Evolutionary conservation across 2,113 vertebrate species (phyloP), one percentile per base, ranked within the genome.

Genomic region (Psammodynastes pulverulentus): DNA sequence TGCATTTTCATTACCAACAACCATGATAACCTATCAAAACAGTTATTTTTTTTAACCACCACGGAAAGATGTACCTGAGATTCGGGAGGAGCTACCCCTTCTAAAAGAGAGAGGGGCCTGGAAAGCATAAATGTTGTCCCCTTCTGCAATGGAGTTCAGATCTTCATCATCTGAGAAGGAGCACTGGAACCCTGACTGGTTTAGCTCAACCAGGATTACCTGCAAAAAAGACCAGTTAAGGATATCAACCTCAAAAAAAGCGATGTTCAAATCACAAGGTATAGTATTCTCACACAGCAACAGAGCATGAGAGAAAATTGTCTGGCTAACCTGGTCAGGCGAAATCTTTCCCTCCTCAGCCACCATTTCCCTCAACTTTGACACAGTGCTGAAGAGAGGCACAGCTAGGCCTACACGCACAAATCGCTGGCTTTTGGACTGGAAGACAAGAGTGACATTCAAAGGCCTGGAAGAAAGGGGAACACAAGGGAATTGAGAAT

Each of bases 151-250:
- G 9, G 94, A 84, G 3, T 97, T 98, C 96, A 99, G 95, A 86
- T 98, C 98, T 9, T 99, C 98, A 3, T 98, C 96, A n/a, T 99
- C 98, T 0, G 95, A 97, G 93, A 99, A 98, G 39, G 98, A 99
- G 49, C 98, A 98, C 94, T 98, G 98, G 97, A 98, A 98, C 2
- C 99, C 99, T 3, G 94, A 97, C 15, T 98, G 95, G 94, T 98
- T 98, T 94, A 99, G 54, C 96, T 99, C 99, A 2, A 97, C 96
- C 89, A 99, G 98, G 95, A 99, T 98, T 94, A 99, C 98, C 99
- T 99, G 96, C 0, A 86, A 96, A 7, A 7, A 46, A 90, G 21
- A 89, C 15, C 8, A 49, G 86, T 91, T 34, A 88, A 52, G 21
- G 10, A 5, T 29, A 52, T 5, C 24, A 84, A n/a, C 10, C 90